phyloP scores from a whole-genome alignment of 2,113 vertebrate genomes.

The Mesoclemmys tuberculata region DNA sequence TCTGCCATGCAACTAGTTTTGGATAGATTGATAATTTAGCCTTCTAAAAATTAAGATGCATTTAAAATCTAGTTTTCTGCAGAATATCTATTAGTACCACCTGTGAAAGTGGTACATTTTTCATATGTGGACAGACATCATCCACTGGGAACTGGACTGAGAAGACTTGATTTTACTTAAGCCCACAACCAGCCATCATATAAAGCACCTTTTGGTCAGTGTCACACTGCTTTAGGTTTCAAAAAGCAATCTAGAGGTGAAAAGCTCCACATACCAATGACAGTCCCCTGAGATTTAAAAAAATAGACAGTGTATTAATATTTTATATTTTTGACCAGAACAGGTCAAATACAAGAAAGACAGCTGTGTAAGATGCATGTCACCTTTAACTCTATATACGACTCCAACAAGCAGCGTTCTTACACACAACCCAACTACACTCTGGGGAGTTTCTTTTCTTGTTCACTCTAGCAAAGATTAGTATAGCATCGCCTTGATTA shows the following conservation, averaged over 20 bases:
- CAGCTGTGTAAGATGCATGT: not conserved
- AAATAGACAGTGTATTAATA: not conserved
- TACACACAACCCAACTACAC: not conserved
- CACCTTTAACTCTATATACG: not conserved
- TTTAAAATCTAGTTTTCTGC: not conserved
- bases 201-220: not conserved
- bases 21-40: not conserved
- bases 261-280: not conserved
- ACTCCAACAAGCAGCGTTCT: not conserved
- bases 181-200: rapidly evolving
- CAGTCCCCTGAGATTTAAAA: not conserved
- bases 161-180: not conserved
- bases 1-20: not conserved
- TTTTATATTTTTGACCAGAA: not conserved
- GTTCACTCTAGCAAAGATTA: not conserved
- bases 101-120: not conserved
- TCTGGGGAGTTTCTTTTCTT: not conserved
- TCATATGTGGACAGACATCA: not conserved
- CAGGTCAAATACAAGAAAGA: not conserved
- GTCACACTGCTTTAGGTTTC: not conserved
- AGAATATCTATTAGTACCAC: not conserved
- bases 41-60: not conserved
- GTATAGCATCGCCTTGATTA: not conserved
- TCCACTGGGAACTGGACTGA: not conserved
- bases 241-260: not conserved